These are phyloP conservation scores for Drosophila testacea DNA, from an alignment of 2,888 invertebrate species.

Conservation along the genomic window DNA sequence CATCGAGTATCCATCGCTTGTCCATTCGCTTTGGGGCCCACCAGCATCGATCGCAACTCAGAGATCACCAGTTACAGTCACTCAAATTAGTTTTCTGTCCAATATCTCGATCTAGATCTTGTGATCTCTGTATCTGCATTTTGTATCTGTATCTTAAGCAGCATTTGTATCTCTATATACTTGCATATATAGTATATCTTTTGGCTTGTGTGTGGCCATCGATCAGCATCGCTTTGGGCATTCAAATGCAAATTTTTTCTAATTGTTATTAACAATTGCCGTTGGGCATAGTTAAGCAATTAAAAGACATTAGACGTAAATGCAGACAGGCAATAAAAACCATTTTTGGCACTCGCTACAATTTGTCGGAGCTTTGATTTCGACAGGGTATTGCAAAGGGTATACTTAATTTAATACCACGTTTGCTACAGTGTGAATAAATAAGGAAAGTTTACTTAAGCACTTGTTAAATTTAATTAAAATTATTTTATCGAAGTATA, in stretches of 20 bases:
- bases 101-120: slow-evolving; percentile 44
- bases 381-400: neutral
- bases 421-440: neutral
- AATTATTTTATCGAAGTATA: too few relatives aligned
- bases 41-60: slow-evolving; percentile 57
- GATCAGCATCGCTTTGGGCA: slow-evolving; percentile 34
- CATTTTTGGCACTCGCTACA: slow-evolving; percentile 40
- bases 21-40: slow-evolving; percentile 47
- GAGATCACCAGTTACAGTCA: slow-evolving; percentile 58
- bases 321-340: slow-evolving; percentile 43
- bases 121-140: slow-evolving; percentile 28
- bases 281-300: slow-evolving; percentile 76
- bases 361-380: slow-evolving; percentile 49
- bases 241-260: slow-evolving; percentile 67
- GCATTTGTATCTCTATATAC: neutral
- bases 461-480: too few relatives aligned
- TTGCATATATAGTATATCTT: neutral
- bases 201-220: slow-evolving; percentile 19
- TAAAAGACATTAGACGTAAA: slow-evolving; percentile 66
- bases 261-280: slow-evolving; percentile 78
- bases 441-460: neutral
- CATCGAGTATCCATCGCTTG: slow-evolving; percentile 32
- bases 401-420: neutral
- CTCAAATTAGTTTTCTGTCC: slow-evolving; percentile 63
- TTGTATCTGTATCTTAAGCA: slow-evolving; percentile 5